Conservation (phyloP, 2,888 invertebrate species). For the Cephus sareptanus region DNA sequence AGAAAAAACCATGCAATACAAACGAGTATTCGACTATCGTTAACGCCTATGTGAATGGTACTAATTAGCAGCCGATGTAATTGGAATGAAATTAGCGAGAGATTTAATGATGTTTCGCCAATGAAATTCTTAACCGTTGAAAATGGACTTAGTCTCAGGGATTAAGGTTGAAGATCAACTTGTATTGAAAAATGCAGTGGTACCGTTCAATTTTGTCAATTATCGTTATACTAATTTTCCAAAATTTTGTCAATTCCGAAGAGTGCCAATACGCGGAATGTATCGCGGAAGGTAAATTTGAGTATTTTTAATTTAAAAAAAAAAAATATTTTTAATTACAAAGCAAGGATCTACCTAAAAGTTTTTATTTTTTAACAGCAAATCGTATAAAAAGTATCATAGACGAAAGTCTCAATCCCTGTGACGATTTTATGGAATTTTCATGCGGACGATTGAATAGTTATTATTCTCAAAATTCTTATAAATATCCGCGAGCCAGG, state of each 20-base stretch:
- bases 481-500: background rate
- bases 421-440: constrained; percentile 34
- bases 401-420: constrained; percentile 28
- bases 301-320: background rate
- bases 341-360: background rate
- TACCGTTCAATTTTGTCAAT: background rate
- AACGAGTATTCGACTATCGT: background rate
- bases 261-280: background rate
- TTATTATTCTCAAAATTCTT: background rate
- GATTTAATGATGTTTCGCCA: background rate
- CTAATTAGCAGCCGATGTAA: background rate
- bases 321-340: background rate
- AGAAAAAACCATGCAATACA: background rate
- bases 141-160: background rate
- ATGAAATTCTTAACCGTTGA: background rate
- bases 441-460: constrained; percentile 26
- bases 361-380: constrained; percentile 19
- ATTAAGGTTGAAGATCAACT: background rate
- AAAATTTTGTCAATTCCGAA: background rate
- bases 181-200: background rate
- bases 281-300: background rate
- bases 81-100: background rate
- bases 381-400: constrained; percentile 27
- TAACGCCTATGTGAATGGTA: background rate
- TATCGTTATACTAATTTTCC: background rate